Evolutionary conservation across 2,888 invertebrate species (phyloP).

Genomic region (Trissolcus japonicus): DNA sequence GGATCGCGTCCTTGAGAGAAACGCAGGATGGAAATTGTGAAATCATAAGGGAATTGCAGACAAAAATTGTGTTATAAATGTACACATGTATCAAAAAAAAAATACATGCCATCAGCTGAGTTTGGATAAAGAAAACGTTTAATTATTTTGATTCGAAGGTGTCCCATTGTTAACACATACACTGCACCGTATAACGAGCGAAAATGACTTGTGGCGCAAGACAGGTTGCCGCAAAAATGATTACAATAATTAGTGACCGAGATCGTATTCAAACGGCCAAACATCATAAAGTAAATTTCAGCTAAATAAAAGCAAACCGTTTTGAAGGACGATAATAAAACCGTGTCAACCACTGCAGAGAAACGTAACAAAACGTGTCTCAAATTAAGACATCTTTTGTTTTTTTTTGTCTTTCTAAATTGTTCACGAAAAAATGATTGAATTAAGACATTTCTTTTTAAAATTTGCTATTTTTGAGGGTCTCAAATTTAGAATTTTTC

Average conservation of each 20-base stretch:
- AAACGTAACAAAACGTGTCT: too few species aligned
- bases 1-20: conserved; percentile 3
- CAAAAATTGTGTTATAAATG: neutral
- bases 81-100: conserved; percentile 1
- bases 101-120: neutral
- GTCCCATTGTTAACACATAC: neutral
- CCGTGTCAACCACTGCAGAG: too few species aligned
- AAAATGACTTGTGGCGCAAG: neutral
- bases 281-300: too few species aligned
- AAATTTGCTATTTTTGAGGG: too few species aligned
- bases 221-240: neutral
- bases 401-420: too few species aligned
- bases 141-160: neutral
- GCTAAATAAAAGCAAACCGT: too few species aligned
- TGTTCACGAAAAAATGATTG: too few species aligned
- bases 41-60: neutral
- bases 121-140: neutral
- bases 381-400: too few species aligned
- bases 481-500: too few species aligned
- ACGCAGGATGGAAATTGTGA: too few species aligned
- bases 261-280: neutral
- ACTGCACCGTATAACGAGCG: neutral
- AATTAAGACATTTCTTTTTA: too few species aligned
- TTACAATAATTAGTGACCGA: neutral
- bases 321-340: too few species aligned